Base-by-base conservation (phyloP, 2,113 vertebrate species). In the Elgaria multicarinata region DNA sequence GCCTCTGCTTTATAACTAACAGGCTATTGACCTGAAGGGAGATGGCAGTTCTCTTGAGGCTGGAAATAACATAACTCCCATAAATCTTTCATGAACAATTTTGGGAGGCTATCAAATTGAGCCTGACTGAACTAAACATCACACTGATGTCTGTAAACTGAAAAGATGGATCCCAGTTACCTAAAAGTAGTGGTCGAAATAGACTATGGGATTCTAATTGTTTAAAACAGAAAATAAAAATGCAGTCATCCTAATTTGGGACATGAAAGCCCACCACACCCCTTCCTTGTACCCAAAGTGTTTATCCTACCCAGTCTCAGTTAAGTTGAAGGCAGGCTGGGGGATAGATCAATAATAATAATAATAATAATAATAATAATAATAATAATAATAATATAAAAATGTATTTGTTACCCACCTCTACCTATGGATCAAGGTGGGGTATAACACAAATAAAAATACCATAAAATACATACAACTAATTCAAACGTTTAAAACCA, bases 71-170 rank as follows among this genome's bases (percentile, higher is more conserved):
- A 82, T 20, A 86, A 4, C 67, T 93, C 77, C 1, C 10, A 26
- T n/a, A 46, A 72, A 69, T 69, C 72, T 44, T 85, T 84, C 92
- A 91, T 77, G 89, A 81, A 67, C 46, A 84, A 7, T 1, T n/a
- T 89, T 93, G 84, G 84, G 44, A 75, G 12, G 10, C 78, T 33
- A 33, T 78, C 58, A 90, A 31, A 90, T 85, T 92, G 79, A 86
- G 14, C 9, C 89, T 91, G 50, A 83, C 69, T 14, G 78, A 89
- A 2, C 16, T 87, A 44, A n/a, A 33, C 84, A 2, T 82, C 67
- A 71, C 71, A 50, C 18, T 74, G 20, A 77, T 81, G 83, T 78
- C 20, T 64, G 46, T 16, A 46, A 2, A 31, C 0, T 58, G 71
- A 89, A 75, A 82, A 77, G 80, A 64, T 6, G 1, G 4, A 10